Base-by-base conservation (phyloP, 2,113 vertebrate species). In the Pedetes capensis region DNA sequence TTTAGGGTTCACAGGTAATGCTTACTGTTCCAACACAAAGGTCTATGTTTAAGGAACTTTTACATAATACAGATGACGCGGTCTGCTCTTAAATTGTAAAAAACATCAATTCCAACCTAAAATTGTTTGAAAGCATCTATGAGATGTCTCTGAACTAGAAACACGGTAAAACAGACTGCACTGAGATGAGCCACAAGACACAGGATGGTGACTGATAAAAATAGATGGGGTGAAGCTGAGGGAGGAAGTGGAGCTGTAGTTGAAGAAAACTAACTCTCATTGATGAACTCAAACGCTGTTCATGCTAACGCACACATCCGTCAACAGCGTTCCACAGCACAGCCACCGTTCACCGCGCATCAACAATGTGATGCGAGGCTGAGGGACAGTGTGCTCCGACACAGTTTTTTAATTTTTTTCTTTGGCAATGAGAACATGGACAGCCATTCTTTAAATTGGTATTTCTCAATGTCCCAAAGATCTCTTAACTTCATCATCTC, bases 61-160 rank as follows among this genome's bases (percentile, higher is more conserved):
- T 51, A 96, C 11, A 82, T 44, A 80, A 89, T 61, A 95, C 42
- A 94, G 66, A 92, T 85, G 59, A 91, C 92, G 49, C 27, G 3
- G 82, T 97, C 95, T 97, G 95, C 95, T 97, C 93, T 97, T 94
- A 94, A 71, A 91, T 6, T 89, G 63, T 88, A 88, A 93, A 96
- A 78, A 74, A 68, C 32, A 93, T 47, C 42, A 83, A 83, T 92
- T 98, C 90, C 64, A 96, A 87, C 63, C 83, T 93, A 76, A 85
- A 53, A 47, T 61, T 96, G 66, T 88, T 69, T 82, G 79, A 63
- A 91, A 93, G n/a, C 57, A 87, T 79, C 53, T 91, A 92, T 90
- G 75, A 93, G 94, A 90, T 79, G 59, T 91, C 23, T 95, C 74
- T 91, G 69, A 93, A 76, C 66, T 80, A 95, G 81, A 93, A 96